A percentile compares a stretch with the other conserved stretches of the same genome.
These are phyloP conservation scores for Mesochorus sp. DNA, from an alignment of 2,888 invertebrate species.

Conservation along the genomic window DNA sequence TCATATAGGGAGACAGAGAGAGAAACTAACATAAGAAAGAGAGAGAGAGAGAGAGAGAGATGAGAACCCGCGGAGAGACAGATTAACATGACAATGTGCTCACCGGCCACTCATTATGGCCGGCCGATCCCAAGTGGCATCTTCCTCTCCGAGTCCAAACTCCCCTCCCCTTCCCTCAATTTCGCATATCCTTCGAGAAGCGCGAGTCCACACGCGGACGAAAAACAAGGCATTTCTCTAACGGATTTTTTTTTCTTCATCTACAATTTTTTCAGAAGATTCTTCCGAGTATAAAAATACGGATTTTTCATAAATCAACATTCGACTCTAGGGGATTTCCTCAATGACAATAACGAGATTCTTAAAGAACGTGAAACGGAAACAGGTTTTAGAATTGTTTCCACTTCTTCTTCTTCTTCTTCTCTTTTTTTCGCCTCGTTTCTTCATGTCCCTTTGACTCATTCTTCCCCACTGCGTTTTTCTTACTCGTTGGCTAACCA, in stretches of 20 bases:
- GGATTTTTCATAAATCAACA: conserved; percentile 15
- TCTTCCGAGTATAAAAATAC: conserved; percentile 3
- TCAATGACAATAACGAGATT: neutral
- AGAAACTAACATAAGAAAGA: no score
- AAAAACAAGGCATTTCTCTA: no score
- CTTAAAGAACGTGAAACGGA: conserved; percentile 10
- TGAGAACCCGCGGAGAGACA: conserved; percentile 66
- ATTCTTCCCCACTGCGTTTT: conserved; percentile 14
- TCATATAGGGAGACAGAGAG: neutral
- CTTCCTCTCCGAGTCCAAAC: conserved; percentile 54
- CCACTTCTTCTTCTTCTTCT: conserved; percentile 15
- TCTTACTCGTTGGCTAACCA: conserved; percentile 12
- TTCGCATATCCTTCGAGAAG: neutral
- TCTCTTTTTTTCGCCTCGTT: neutral
- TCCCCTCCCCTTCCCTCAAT: conserved; percentile 7
- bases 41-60: neutral
- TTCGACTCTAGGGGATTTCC: neutral
- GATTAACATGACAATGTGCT: conserved; percentile 80
- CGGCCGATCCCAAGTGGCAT: conserved; percentile 67
- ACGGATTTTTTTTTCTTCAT: conserved; percentile 11
- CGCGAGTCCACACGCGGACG: no score
- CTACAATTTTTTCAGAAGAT: neutral
- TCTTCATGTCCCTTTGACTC: conserved; percentile 40
- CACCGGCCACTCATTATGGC: conserved; percentile 79
- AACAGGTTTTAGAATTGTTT: conserved; percentile 35